A percentile compares a stretch with the other conserved stretches of the same genome.
phyloP scores from a whole-genome alignment of 1,140 invertebrate species.

The Hormaphis cornu region DNA sequence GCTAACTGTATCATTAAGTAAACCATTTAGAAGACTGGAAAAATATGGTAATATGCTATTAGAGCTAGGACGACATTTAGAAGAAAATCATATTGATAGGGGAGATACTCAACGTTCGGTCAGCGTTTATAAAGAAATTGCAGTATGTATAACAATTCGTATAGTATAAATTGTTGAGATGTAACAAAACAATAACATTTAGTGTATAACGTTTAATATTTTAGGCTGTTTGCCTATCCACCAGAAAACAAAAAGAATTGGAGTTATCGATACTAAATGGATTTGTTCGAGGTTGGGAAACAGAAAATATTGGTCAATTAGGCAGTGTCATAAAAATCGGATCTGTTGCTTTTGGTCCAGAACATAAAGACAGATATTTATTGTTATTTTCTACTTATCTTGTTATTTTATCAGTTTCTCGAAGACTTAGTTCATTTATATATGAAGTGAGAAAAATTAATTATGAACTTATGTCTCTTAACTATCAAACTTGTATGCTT shows the following conservation, averaged over 20 bases:
- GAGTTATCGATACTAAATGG: slow-evolving; percentile 89
- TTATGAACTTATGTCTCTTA: neutral
- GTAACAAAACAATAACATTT: neutral
- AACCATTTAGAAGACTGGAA: slow-evolving; percentile 87
- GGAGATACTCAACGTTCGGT: slow-evolving; percentile 92
- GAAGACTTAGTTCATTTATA: slow-evolving; percentile 85
- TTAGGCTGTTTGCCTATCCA: slow-evolving; percentile 70
- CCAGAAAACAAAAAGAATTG: slow-evolving; percentile 88
- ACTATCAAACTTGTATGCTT: neutral
- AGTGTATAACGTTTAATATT: slow-evolving; percentile 13
- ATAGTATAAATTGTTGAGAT: no score
- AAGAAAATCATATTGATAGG: slow-evolving; percentile 88
- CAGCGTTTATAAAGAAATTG: slow-evolving; percentile 87
- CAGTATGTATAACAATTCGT: slow-evolving; percentile 57
- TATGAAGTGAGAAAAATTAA: slow-evolving; percentile 75
- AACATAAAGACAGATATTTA: slow-evolving; percentile 81
- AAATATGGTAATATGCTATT: slow-evolving; percentile 90
- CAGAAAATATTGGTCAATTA: slow-evolving; percentile 65
- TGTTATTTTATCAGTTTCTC: slow-evolving; percentile 81
- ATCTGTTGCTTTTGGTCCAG: slow-evolving; percentile 68
- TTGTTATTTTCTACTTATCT: slow-evolving; percentile 81
- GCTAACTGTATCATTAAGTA: slow-evolving; percentile 83
- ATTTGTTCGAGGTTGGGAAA: slow-evolving; percentile 87
- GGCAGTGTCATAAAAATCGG: slow-evolving; percentile 78
- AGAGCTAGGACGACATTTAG: slow-evolving; percentile 88